Conservation (phyloP, 2,888 invertebrate species). For the Gymnosoma rotundatum region DNA sequence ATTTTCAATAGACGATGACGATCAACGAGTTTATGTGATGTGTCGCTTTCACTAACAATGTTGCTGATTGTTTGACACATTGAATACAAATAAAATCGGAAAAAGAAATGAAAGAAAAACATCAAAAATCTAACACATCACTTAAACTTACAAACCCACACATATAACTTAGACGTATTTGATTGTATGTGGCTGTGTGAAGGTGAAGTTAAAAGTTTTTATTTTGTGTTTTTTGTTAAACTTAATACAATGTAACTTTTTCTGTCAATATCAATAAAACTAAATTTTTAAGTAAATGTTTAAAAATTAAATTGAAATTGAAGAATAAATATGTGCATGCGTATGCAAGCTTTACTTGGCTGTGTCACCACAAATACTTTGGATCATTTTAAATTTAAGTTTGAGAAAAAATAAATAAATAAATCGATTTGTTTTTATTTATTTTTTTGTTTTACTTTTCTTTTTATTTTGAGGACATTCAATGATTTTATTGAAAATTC, state of each 20-base stretch:
- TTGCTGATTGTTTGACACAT: constrained; percentile 72
- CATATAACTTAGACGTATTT: not conserved
- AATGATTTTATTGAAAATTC: constrained; percentile 53
- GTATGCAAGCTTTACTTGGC: not conserved
- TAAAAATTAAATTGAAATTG: constrained; percentile 59
- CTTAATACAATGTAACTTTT: constrained; percentile 67
- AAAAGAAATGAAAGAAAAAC: constrained; percentile 2
- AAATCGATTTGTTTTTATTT: constrained; percentile 44
- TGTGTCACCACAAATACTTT: constrained; percentile 33
- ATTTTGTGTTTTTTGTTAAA: constrained; percentile 11
- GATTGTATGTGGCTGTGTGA: not conserved
- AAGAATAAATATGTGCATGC: constrained; percentile 23
- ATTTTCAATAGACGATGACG: constrained; percentile 51
- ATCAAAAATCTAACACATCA: constrained; percentile 39
- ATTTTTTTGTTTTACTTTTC: not conserved
- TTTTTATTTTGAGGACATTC: constrained; percentile 36
- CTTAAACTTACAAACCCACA: not conserved
- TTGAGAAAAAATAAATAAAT: constrained; percentile 34
- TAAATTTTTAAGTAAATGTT: constrained; percentile 66
- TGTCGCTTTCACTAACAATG: constrained; percentile 72
- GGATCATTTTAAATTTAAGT: constrained; percentile 44
- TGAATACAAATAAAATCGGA: constrained; percentile 68
- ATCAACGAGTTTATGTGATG: constrained; percentile 65
- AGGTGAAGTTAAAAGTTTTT: constrained; percentile 50
- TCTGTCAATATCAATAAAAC: constrained; percentile 61